These are phyloP conservation scores for Epizoanthus stellaris DNA, from an alignment of 92 coral and sea anemone species.

Conservation along the genomic window DNA sequence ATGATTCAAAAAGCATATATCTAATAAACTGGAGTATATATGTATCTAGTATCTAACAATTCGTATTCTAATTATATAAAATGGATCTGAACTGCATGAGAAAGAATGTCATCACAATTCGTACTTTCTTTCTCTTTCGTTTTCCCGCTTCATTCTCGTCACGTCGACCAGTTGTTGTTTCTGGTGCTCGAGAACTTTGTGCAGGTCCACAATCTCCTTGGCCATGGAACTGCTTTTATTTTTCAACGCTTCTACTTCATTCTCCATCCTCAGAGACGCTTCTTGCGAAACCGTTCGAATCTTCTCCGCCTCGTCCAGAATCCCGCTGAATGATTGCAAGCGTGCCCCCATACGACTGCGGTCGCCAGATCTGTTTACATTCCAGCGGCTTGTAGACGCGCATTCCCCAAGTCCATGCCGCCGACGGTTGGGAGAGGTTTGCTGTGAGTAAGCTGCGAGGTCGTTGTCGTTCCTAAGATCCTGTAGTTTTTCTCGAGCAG, in stretches of 20 bases:
- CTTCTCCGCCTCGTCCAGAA: constrained; percentile 71
- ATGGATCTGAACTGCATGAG: not conserved
- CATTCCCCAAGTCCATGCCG: not conserved
- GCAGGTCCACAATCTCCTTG: constrained; percentile 76
- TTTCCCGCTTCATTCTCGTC: constrained; percentile 62
- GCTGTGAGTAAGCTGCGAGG: constrained; percentile 21
- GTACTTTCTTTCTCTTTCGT: constrained; percentile 39
- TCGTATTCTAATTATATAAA: not conserved
- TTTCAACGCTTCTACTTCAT: constrained; percentile 61
- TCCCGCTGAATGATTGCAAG: constrained; percentile 14
- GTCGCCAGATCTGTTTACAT: not conserved
- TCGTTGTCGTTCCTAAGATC: constrained; percentile 39
- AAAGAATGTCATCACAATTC: constrained; percentile 16
- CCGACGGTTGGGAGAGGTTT: not conserved
- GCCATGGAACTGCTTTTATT: constrained; percentile 77
- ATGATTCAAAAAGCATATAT: too few species aligned
- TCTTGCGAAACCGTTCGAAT: constrained; percentile 60
- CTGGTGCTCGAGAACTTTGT: constrained; percentile 72
- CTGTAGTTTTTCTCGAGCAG: constrained; percentile 55
- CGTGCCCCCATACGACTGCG: not conserved
- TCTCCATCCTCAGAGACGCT: constrained; percentile 74
- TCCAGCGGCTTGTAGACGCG: not conserved
- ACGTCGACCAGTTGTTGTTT: constrained; percentile 61
- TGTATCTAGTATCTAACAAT: too few species aligned
- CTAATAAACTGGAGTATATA: too few species aligned